Conservation (phyloP, 2,113 vertebrate genomes). For the Mormoops blainvillei region DNA sequence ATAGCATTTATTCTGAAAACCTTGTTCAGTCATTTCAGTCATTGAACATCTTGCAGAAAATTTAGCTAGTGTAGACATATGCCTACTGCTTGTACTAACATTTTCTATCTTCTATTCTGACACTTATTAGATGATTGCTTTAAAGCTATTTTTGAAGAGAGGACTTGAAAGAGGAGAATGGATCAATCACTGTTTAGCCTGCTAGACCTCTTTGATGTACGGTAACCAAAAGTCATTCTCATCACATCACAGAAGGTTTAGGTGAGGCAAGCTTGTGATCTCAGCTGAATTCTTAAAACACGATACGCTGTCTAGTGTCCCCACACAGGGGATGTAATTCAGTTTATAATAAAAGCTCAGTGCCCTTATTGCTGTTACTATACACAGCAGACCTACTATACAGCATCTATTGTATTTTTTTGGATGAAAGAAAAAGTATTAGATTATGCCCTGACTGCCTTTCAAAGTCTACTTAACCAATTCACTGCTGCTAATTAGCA, state of each 20-base stretch:
- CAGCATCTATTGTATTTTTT: constrained; percentile 13
- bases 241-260: constrained; percentile 53
- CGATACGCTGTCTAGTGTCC: constrained; percentile 47
- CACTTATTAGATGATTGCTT: constrained; percentile 72
- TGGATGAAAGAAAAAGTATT: constrained; percentile 58
- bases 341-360: constrained; percentile 59
- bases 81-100: constrained; percentile 61
- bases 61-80: constrained; percentile 63
- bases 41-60: constrained; percentile 65
- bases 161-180: constrained; percentile 38
- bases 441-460: constrained; percentile 46
- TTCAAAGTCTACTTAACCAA: constrained; percentile 63
- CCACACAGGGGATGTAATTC: constrained; percentile 60
- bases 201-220: constrained; percentile 61
- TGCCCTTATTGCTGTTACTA: constrained; percentile 40
- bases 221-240: constrained; percentile 63
- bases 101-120: constrained; percentile 67
- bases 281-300: constrained; percentile 70
- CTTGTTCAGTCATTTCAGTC: constrained; percentile 52
- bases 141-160: constrained; percentile 62
- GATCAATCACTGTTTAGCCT: constrained; percentile 60
- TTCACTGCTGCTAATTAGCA: constrained; percentile 62
- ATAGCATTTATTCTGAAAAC: constrained; percentile 60
- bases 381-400: constrained; percentile 55
- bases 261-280: constrained; percentile 61